Evolutionary conservation across 2,888 invertebrate genomes (phyloP).

Genomic region (Eupithecia abbreviata): DNA sequence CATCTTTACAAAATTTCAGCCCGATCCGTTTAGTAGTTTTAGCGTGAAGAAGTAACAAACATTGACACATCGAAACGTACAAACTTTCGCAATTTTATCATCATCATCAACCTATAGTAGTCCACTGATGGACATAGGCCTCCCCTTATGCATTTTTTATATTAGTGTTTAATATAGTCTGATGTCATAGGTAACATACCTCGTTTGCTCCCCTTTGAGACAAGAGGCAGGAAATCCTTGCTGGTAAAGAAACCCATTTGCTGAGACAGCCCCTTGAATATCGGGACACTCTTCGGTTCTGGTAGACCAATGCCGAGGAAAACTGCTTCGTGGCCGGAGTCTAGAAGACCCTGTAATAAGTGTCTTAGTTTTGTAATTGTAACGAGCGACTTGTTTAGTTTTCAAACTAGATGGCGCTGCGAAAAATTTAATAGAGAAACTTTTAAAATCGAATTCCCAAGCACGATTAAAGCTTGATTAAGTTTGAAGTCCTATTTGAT

Average conservation of each 20-base stretch:
- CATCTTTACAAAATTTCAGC: background rate
- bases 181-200: no score
- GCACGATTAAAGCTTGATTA: no score
- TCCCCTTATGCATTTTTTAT: no score
- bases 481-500: no score
- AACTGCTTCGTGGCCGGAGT: conserved; percentile 89
- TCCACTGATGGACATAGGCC: no score
- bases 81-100: background rate
- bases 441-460: no score
- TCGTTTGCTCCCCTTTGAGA: conserved; percentile 94
- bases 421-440: background rate
- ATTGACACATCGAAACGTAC: background rate
- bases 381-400: conserved; percentile 19
- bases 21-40: background rate
- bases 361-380: conserved; percentile 11
- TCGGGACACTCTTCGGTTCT: conserved; percentile 91
- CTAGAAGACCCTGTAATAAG: conserved; percentile 83
- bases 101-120: no score
- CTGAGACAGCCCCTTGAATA: conserved; percentile 89
- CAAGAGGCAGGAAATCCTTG: conserved; percentile 95
- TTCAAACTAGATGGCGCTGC: background rate
- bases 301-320: conserved; percentile 96
- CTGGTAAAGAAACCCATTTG: conserved; percentile 97
- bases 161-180: no score
- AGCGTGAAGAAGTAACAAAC: background rate